phyloP scores from a whole-genome alignment of 2,113 vertebrate species.

The Peromyscus polionotus region DNA sequence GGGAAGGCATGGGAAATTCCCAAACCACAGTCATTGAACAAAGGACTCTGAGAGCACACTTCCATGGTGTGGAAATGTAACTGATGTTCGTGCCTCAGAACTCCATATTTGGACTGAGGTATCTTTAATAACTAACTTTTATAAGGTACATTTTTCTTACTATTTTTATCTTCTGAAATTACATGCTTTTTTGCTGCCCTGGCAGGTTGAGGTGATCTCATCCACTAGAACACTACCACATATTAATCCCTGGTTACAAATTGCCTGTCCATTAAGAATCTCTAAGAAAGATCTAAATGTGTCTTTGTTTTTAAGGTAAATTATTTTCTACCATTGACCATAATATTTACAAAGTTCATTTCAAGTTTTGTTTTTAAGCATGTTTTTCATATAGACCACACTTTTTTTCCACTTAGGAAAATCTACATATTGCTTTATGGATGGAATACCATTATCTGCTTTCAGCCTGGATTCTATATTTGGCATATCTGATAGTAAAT shows the following conservation, averaged over 20 bases:
- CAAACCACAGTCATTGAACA: slow-evolving; percentile 73
- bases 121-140: slow-evolving; percentile 62
- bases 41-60: slow-evolving; percentile 78
- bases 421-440: neutral
- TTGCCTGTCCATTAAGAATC: slow-evolving; percentile 61
- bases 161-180: slow-evolving; percentile 73
- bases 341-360: neutral
- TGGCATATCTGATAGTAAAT: neutral
- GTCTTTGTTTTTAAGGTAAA: neutral
- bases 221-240: slow-evolving; percentile 51
- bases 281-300: slow-evolving; percentile 48
- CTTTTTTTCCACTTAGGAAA: neutral
- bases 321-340: neutral
- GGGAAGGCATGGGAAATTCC: slow-evolving; percentile 46
- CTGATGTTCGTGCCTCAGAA: slow-evolving; percentile 57
- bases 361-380: neutral
- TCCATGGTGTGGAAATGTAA: slow-evolving; percentile 68
- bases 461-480: neutral
- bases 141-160: slow-evolving; percentile 57
- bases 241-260: slow-evolving; percentile 72
- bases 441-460: neutral
- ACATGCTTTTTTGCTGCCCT: slow-evolving; percentile 76
- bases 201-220: slow-evolving; percentile 79
- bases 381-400: neutral
- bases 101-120: slow-evolving; percentile 76